Evolutionary conservation across 2,888 invertebrate species (phyloP).

Genomic region (Meghimatium bilineatum): DNA sequence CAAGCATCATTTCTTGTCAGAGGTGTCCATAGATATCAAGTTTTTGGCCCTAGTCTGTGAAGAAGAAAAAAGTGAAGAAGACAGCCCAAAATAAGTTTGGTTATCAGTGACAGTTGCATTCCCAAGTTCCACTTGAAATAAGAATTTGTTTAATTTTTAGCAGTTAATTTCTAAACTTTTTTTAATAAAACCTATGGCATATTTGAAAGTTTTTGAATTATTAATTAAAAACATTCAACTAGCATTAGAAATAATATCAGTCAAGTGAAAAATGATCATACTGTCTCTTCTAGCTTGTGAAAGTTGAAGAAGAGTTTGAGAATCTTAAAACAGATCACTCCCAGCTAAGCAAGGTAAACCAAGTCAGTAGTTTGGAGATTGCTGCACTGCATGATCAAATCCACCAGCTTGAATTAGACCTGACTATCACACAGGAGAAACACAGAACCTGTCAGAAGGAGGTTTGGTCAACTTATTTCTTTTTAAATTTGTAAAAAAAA

Average conservation of each 20-base stretch:
- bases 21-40: no score
- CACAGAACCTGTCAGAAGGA: slow-evolving; percentile 76
- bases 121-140: no score
- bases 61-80: no score
- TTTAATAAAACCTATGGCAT: no score
- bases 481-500: not conserved
- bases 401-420: slow-evolving; percentile 73
- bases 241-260: not conserved
- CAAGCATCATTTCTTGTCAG: no score
- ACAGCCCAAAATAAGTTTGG: no score
- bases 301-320: slow-evolving; percentile 72
- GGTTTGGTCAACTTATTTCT: slow-evolving; percentile 54
- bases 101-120: no score
- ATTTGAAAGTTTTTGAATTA: not conserved
- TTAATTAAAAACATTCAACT: not conserved
- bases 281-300: slow-evolving; percentile 63
- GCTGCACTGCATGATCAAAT: slow-evolving; percentile 68
- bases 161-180: no score
- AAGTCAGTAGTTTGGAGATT: slow-evolving; percentile 61
- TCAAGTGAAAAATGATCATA: not conserved
- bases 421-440: slow-evolving; percentile 76
- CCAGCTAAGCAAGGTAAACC: slow-evolving; percentile 66
- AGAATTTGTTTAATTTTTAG: no score
- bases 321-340: slow-evolving; percentile 72
- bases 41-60: no score